Conservation (phyloP, 2,888 invertebrate genomes). For the Hoplodrina ambigua region DNA sequence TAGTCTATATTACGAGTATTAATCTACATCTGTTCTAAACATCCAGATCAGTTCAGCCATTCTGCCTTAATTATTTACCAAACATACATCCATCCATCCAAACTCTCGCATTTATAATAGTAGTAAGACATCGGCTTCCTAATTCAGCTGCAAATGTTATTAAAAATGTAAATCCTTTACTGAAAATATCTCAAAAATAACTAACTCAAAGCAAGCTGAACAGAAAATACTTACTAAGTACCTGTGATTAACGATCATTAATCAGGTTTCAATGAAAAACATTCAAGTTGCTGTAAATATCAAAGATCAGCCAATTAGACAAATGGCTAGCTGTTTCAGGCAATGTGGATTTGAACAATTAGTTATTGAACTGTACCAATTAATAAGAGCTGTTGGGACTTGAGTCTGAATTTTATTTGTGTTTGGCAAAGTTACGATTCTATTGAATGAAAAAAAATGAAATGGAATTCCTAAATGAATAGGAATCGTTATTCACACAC, state of each 20-base stretch:
- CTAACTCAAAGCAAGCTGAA: neutral
- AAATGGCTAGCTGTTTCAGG: constrained; percentile 16
- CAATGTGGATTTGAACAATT: constrained; percentile 26
- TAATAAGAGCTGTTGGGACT: constrained; percentile 14
- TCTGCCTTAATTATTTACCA: no score
- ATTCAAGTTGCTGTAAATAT: constrained; percentile 11
- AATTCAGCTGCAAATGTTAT: no score
- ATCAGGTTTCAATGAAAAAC: constrained; percentile 18
- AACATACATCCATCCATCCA: no score
- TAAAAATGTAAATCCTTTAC: neutral
- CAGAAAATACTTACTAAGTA: constrained; percentile 2
- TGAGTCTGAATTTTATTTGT: neutral
- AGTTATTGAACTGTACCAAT: constrained; percentile 23
- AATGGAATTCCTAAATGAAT: no score
- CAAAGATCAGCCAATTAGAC: constrained; percentile 29
- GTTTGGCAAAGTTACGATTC: neutral
- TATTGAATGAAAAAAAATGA: no score
- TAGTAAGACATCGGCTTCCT: no score
- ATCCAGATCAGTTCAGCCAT: no score
- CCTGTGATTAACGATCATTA: neutral
- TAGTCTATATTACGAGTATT: no score
- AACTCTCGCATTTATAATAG: no score
- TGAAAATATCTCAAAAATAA: neutral
- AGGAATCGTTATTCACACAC: no score
- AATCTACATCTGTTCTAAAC: no score